These are phyloP conservation scores for Cossypha polioptera DNA, from an alignment of 2,797 vertebrate species.

Conservation along the genomic window DNA sequence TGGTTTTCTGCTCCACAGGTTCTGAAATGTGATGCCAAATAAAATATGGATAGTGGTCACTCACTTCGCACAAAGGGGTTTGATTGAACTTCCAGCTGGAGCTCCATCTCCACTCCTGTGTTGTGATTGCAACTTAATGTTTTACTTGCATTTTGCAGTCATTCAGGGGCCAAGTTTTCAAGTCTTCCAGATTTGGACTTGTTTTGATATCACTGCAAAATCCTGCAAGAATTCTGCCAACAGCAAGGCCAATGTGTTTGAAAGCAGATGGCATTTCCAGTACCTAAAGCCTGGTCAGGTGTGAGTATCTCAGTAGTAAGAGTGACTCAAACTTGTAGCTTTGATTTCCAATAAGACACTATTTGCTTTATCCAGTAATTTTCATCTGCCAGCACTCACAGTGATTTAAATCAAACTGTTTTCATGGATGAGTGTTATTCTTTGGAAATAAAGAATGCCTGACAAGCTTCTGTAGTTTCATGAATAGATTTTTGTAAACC, in stretches of 20 bases:
- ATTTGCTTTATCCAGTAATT: not conserved
- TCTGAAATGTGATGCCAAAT: not conserved
- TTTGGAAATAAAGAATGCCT: not conserved
- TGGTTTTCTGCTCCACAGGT: not conserved
- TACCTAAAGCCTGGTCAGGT: not conserved
- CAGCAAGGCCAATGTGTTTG: not conserved
- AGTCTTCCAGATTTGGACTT: not conserved
- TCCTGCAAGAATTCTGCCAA: not conserved
- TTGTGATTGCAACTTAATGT: not conserved
- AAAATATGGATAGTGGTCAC: not conserved
- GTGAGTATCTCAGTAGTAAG: not conserved
- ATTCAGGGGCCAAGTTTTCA: not conserved
- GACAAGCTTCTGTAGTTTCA: not conserved
- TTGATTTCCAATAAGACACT: not conserved
- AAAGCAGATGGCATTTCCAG: not conserved
- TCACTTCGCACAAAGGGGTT: not conserved
- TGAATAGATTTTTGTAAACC: not conserved
- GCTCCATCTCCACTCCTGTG: not conserved
- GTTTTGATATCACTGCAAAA: not conserved
- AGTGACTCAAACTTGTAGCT: not conserved
- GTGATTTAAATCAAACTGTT: not conserved
- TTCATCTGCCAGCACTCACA: not conserved
- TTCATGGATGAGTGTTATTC: not conserved
- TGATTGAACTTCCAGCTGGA: not conserved
- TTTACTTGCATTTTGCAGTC: not conserved